phyloP scores from a whole-genome alignment of 2,797 vertebrate genomes.

The Pipistrellus pygmaeus region DNA sequence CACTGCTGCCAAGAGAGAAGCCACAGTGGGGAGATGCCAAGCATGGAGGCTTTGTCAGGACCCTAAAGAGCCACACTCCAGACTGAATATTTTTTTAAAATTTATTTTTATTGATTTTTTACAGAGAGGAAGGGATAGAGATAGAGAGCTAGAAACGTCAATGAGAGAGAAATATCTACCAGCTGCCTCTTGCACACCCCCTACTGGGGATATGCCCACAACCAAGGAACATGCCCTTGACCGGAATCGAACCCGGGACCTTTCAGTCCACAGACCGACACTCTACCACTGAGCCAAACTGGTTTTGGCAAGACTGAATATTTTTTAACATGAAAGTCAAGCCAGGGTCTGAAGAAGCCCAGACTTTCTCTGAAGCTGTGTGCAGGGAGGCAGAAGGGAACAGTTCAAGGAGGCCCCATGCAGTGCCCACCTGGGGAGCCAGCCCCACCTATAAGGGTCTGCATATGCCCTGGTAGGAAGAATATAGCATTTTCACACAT shows the following conservation, averaged over 20 bases:
- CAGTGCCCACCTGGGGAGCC: accelerated
- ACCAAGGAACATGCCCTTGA: no score
- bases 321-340: conserved; percentile 63
- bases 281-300: no score
- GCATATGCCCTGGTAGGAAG: background rate
- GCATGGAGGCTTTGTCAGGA: background rate
- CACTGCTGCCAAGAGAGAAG: background rate
- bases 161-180: no score
- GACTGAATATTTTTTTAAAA: background rate
- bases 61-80: conserved; percentile 10
- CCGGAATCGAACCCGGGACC: no score
- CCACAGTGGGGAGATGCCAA: background rate
- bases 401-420: background rate
- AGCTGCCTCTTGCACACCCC: no score
- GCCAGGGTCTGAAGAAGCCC: background rate
- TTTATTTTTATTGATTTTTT: no score
- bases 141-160: no score
- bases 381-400: background rate
- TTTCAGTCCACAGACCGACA: no score
- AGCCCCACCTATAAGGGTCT: no score
- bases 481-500: background rate
- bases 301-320: background rate
- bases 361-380: conserved; percentile 38
- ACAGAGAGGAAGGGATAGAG: no score
- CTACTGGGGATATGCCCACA: no score